Base-by-base conservation (phyloP, 2,113 vertebrate species). In the Eurypyga helias region DNA sequence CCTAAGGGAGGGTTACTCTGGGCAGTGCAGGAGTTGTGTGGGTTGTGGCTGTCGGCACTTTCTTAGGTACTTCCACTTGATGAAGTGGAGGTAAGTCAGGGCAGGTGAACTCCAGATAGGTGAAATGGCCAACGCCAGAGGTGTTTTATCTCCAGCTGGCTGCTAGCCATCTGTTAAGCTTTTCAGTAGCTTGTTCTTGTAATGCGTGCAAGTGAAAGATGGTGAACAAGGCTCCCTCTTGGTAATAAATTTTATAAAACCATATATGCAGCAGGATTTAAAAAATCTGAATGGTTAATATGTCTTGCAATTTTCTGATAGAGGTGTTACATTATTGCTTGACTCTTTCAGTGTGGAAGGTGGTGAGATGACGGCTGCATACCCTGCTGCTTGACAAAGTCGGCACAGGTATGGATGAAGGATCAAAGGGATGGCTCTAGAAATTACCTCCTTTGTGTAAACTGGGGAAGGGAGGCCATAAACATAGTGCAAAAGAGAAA, bases 351-450 rank as follows among this genome's bases (percentile, higher is more conserved):
- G 21, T 13, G 11, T 54, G 58, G 54, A 81, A 64, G 28, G 4
- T 69, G 21, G 41, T 72, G 69, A 67, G n/a, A 11, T 46, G 62
- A 5, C 84, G 54, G 43, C 33, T 66, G 54, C 43, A 17, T 54
- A 57, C 17, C 20, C 14, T 71, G 31, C 76, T 79, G 55, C 61
- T 46, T 49, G 15, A 45, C 48, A 29, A 24, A 61, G 38, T 43
- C 23, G 14, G 57, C 54, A 65, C 9, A 58, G 36, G 17, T 0
- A 0, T 43, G 43, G 23, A 8, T 0, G 2, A 78, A 85, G 34
- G 2, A 1, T 57, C 18, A 46, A 45, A 76, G 34, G 26, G 17
- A 17, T 51, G 17, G 18, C 33, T 83, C 6, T 85, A 34, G 66
- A 88, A 80, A 38, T 48, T 23, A 13, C 21, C 41, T 67, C 17